Evolutionary conservation across 2,888 invertebrate genomes (phyloP).

Genomic region (Ariolimax columbianus): DNA sequence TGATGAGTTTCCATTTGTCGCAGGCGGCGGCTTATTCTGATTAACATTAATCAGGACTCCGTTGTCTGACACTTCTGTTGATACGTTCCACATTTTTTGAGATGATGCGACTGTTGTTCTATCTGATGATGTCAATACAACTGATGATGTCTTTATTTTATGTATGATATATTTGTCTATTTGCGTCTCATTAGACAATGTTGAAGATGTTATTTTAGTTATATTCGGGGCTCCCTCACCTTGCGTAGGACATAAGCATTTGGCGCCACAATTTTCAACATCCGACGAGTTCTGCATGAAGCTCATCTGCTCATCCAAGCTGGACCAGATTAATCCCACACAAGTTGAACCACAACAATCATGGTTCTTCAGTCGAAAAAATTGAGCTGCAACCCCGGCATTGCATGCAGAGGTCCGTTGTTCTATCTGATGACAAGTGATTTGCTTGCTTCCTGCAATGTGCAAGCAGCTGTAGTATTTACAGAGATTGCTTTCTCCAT

Average conservation of each 20-base stretch:
- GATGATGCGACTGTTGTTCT: neutral
- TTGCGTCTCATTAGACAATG: neutral
- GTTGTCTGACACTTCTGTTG: neutral
- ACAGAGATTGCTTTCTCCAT: neutral
- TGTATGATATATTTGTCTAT: conserved; percentile 6
- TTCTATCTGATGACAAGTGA: neutral
- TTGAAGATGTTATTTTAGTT: neutral
- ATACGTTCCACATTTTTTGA: neutral
- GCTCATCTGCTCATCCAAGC: neutral
- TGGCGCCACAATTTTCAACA: neutral
- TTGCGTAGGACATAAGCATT: neutral
- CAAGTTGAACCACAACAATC: conserved; percentile 10
- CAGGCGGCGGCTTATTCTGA: neutral
- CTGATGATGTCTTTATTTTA: neutral
- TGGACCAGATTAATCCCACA: conserved; percentile 5
- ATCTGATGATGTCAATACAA: neutral
- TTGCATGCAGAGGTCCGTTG: neutral
- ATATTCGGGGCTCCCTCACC: neutral
- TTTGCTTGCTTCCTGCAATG: neutral
- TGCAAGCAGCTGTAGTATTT: conserved; percentile 13
- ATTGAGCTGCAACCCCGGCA: neutral
- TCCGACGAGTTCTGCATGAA: conserved; percentile 3
- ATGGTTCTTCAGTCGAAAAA: neutral
- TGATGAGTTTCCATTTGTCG: neutral
- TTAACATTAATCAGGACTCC: neutral